Conservation (phyloP, 2,888 invertebrate species). For the Agrypnus murinus region DNA sequence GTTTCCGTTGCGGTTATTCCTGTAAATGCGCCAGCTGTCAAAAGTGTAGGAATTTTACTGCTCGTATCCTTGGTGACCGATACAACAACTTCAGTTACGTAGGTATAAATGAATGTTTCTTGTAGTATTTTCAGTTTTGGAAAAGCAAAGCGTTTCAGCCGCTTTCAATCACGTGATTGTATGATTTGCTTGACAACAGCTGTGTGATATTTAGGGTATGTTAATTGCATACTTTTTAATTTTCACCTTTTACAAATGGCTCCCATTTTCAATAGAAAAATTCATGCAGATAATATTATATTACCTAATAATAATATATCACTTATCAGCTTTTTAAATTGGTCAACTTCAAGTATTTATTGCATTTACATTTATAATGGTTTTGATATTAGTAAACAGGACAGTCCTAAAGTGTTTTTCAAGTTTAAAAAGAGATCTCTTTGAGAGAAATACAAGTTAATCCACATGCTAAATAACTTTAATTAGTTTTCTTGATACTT, state of each 20-base stretch:
- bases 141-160: constrained; percentile 41
- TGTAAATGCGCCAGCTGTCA: constrained; percentile 66
- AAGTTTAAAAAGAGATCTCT: constrained; percentile 20
- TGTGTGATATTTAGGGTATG: constrained; percentile 36
- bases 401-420: not conserved
- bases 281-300: constrained; percentile 25
- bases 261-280: constrained; percentile 55
- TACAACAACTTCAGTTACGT: constrained; percentile 72
- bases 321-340: not conserved
- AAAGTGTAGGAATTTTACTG: constrained; percentile 66
- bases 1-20: not conserved
- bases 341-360: not conserved
- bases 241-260: constrained; percentile 65
- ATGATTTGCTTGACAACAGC: constrained; percentile 49
- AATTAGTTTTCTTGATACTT: constrained; percentile 44
- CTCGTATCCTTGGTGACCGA: constrained; percentile 72
- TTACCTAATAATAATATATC: constrained; percentile 31
- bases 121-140: constrained; percentile 48
- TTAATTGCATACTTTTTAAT: constrained; percentile 56
- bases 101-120: constrained; percentile 67
- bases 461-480: constrained; percentile 42
- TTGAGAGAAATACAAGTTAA: constrained; percentile 37
- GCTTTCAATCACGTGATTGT: constrained; percentile 45
- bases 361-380: constrained; percentile 1
- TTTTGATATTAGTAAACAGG: not conserved